These are phyloP conservation scores for Argopecten irradians DNA, from an alignment of 1,140 invertebrate genomes.

Conservation along the genomic window DNA sequence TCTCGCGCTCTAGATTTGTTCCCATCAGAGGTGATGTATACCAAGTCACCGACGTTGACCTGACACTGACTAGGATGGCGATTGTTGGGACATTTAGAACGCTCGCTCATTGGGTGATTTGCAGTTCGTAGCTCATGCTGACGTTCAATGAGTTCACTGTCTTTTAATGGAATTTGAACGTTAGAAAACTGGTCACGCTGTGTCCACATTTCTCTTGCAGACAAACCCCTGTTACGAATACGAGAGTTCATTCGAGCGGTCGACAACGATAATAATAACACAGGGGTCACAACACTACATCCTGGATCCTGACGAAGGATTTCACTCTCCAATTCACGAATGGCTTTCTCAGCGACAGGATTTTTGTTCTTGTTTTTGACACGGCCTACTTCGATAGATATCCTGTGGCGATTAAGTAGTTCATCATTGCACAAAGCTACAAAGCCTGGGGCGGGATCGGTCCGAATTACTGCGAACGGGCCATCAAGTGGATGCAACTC, in stretches of 20 bases:
- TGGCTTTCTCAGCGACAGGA: conserved; percentile 52
- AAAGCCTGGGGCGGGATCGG: conserved; percentile 55
- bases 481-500: conserved; percentile 45
- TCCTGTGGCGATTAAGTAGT: conserved; percentile 31
- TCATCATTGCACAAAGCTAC: conserved; percentile 45
- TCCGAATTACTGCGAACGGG: conserved; percentile 48
- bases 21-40: conserved; percentile 51
- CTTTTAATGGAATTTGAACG: conserved; percentile 31
- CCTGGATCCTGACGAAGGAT: conserved; percentile 25
- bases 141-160: conserved; percentile 32
- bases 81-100: conserved; percentile 32
- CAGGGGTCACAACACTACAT: background rate
- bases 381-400: conserved; percentile 47
- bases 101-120: conserved; percentile 51
- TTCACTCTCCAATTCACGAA: conserved; percentile 45
- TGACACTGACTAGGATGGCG: background rate
- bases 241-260: conserved; percentile 45
- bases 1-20: conserved; percentile 43
- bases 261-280: conserved; percentile 11
- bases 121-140: background rate
- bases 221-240: conserved; percentile 29
- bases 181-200: conserved; percentile 49
- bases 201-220: too few species aligned
- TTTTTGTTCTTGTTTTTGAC: conserved; percentile 55
- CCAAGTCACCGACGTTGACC: conserved; percentile 50